A percentile compares a stretch with the other conserved stretches of the same genome.
These are phyloP conservation scores for Falcaria lacertinaria DNA, from an alignment of 2,888 invertebrate species.

Conservation along the genomic window DNA sequence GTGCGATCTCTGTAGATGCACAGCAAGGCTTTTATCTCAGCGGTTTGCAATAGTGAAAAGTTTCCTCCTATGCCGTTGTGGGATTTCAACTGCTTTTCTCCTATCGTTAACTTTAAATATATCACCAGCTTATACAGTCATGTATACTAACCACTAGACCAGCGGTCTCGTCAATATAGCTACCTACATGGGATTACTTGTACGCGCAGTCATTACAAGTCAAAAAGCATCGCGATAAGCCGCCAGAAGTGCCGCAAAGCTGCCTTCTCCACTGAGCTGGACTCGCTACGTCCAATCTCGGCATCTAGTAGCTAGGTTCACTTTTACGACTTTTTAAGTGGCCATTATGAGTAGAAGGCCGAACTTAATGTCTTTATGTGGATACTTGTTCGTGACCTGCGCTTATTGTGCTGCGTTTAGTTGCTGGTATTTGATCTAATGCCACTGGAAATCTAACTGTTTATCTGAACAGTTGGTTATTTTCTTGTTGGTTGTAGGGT, in stretches of 20 bases:
- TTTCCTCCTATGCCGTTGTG: background rate
- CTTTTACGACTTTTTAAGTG: constrained; percentile 74
- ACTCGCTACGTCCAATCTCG: constrained; percentile 21
- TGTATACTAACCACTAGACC: no score
- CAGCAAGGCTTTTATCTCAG: background rate
- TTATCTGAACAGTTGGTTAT: no score
- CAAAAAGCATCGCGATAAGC: constrained; percentile 26
- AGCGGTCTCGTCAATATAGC: background rate
- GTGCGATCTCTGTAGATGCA: background rate
- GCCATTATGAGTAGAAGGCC: constrained; percentile 59
- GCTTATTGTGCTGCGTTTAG: constrained; percentile 38
- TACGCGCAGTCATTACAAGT: constrained; percentile 14
- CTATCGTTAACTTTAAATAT: background rate
- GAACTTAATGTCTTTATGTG: constrained; percentile 60
- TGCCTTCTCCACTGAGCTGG: background rate
- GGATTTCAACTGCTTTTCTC: background rate
- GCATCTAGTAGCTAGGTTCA: constrained; percentile 33
- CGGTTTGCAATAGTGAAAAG: background rate
- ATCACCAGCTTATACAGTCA: background rate
- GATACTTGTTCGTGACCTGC: constrained; percentile 31
- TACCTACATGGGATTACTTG: background rate
- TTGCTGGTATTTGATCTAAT: constrained; percentile 1
- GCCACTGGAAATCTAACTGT: no score
- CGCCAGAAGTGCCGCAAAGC: constrained; percentile 18
- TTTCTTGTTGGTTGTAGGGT: no score